Conservation (phyloP, 2,888 invertebrate species). For the Cephus nigrinus region DNA sequence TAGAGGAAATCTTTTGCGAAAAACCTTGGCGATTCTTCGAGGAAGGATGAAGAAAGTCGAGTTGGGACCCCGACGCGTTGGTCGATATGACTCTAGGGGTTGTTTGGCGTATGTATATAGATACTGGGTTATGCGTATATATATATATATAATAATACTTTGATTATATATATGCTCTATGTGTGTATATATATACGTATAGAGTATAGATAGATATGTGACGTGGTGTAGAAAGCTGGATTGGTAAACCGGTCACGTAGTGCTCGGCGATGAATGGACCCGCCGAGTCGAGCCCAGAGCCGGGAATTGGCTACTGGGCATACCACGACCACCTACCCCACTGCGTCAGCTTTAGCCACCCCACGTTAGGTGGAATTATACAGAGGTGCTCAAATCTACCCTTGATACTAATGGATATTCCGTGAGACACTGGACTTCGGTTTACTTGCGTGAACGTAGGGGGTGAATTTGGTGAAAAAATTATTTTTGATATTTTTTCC, state of each 20-base stretch:
- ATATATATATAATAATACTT: constrained; percentile 20
- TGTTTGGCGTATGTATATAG: constrained; percentile 50
- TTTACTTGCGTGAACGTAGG: neutral
- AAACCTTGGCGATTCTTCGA: neutral
- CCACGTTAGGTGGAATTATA: constrained; percentile 42
- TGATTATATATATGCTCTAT: constrained; percentile 27
- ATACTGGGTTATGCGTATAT: neutral
- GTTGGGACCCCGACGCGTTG: constrained; percentile 28
- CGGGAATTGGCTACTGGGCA: constrained; percentile 66
- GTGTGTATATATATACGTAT: neutral
- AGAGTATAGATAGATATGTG: constrained; percentile 34
- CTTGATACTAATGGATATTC: neutral
- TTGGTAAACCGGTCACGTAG: constrained; percentile 66
- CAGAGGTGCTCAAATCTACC: constrained; percentile 29
- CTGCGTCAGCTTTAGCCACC: constrained; percentile 60
- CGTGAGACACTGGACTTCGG: neutral
- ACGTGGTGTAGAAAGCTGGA: constrained; percentile 47
- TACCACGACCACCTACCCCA: constrained; percentile 62
- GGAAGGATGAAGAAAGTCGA: neutral
- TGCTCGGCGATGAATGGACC: constrained; percentile 66
- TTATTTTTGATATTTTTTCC: neutral
- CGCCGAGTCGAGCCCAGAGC: constrained; percentile 63
- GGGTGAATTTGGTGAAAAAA: neutral
- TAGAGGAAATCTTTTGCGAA: neutral
- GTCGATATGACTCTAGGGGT: constrained; percentile 59